A percentile compares a stretch with the other conserved stretches of the same genome.
Conservation (phyloP, 2,797 vertebrate genomes). For the Anguilla marmorata region DNA sequence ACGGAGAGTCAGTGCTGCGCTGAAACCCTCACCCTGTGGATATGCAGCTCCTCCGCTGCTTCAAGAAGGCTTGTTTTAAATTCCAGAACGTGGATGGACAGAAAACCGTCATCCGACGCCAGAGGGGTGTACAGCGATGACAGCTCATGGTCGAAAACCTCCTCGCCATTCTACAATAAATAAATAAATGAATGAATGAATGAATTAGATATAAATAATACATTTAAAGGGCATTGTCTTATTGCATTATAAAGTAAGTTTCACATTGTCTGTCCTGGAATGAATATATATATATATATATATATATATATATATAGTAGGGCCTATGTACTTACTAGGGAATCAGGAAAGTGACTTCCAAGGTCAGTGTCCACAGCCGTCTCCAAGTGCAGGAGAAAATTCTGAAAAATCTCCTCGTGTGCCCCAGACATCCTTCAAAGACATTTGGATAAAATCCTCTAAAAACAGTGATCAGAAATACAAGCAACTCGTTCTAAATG, state of each 20-base stretch:
- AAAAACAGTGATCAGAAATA: conserved; percentile 2
- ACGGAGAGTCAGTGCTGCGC: not conserved
- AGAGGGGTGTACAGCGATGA: conserved; percentile 46
- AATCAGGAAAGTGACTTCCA: conserved; percentile 31
- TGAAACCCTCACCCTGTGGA: conserved; percentile 78
- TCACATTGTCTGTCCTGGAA: not conserved
- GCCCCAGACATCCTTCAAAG: conserved; percentile 23
- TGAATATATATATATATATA: not conserved
- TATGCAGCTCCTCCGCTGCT: conserved; percentile 85
- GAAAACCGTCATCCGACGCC: conserved; percentile 69
- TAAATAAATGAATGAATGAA: not conserved
- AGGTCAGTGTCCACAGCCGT: conserved; percentile 55
- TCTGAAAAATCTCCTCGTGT: not conserved
- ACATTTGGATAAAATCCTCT: not conserved
- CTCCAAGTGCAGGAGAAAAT: conserved; percentile 42
- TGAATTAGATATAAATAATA: not conserved
- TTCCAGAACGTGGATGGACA: conserved; percentile 82
- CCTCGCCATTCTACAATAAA: conserved; percentile 62
- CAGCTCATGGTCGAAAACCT: conserved; percentile 50
- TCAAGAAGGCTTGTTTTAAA: conserved; percentile 88
- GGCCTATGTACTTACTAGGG: conserved; percentile 49
- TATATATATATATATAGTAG: too few relatives aligned
- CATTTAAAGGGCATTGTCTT: not conserved
- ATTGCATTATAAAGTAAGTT: not conserved
- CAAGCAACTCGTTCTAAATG: not conserved